phyloP scores from a whole-genome alignment of 2,888 invertebrate genomes.

The Timema podura region DNA sequence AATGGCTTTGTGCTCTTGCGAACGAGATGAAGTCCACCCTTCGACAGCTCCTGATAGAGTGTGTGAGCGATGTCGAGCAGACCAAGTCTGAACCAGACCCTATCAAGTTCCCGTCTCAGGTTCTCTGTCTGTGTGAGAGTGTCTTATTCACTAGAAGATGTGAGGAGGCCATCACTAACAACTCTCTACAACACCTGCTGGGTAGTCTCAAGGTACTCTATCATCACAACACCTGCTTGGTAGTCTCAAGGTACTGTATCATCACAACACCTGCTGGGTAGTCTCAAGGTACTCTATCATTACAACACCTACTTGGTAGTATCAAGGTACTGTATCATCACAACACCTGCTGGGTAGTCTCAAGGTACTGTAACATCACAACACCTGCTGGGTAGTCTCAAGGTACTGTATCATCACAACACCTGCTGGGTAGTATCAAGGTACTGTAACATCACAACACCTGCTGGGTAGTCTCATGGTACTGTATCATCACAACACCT shows the following conservation, averaged over 20 bases:
- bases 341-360: slow-evolving; percentile 49
- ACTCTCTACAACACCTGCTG: slow-evolving; percentile 54
- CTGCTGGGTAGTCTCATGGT: neutral
- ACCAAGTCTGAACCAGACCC: slow-evolving; percentile 51
- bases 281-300: slow-evolving; percentile 44
- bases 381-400: neutral
- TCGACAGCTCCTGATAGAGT: slow-evolving; percentile 61
- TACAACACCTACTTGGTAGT: neutral
- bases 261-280: slow-evolving; percentile 50
- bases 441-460: slow-evolving; percentile 34
- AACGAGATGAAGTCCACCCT: slow-evolving; percentile 77
- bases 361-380: slow-evolving; percentile 40
- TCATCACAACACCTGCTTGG: neutral
- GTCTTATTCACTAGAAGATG: slow-evolving; percentile 80
- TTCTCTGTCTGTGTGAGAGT: slow-evolving; percentile 79
- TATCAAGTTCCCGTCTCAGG: slow-evolving; percentile 66
- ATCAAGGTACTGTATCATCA: slow-evolving; percentile 43
- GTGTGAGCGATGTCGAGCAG: slow-evolving; percentile 49
- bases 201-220: slow-evolving; percentile 47
- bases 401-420: slow-evolving; percentile 46
- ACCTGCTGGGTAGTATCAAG: slow-evolving; percentile 49
- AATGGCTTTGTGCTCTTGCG: slow-evolving; percentile 77
- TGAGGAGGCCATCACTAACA: slow-evolving; percentile 71
- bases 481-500: too few relatives aligned
- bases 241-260: slow-evolving; percentile 36